Base-by-base conservation (phyloP, 2,888 invertebrate genomes). In the Bombylius major region DNA sequence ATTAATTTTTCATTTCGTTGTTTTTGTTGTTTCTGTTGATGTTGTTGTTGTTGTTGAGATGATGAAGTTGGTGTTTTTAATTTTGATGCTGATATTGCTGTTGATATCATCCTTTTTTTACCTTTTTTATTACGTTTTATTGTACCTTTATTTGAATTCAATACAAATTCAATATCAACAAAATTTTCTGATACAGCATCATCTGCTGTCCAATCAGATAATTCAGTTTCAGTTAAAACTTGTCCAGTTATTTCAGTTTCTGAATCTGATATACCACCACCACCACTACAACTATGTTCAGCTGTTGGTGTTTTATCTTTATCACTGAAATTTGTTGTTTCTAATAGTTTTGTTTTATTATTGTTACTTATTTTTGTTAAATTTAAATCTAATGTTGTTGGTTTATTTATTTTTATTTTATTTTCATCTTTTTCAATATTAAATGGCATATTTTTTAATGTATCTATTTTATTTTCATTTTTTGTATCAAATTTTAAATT, bases 141-240 rank as follows among this genome's bases (percentile, higher is more conserved):
- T 7, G 72, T 72, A 12, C 71, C 70, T 60, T 69, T 71, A 62
- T 77, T 77, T 0, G 79, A 77, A 65, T 80, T 79, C 3, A 81
- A 74, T 46, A 77, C 78, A 62, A 81, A 80, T 57, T 83, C 83
- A 51, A 79, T 78, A 61, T 83, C 83, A 47, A 82, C 81, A 56
- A 87, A 80, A 67, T 88, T 87, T 64, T 89, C 89, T 1, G 87
- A 82, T 3, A 84, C 86, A 47, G 82, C 83, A 61, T 84, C 87
- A 65, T 91, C 90, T 5, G 86, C 81, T 0, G 89, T 89, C 91
- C 90, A 91, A 69, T 92, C 91, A 0, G 89, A 90, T n/a, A 90
- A 75, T 67, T 91, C 91, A 0, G 90, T 90, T 71, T 91, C 91
- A 0, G 90, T 89, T 12, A 89, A 75, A 4, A 83, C 87, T 2